Percentiles rank a stretch among this genome's conserved stretches.
phyloP scores from a whole-genome alignment of 2,113 vertebrate species.

The Piprites chloris region DNA sequence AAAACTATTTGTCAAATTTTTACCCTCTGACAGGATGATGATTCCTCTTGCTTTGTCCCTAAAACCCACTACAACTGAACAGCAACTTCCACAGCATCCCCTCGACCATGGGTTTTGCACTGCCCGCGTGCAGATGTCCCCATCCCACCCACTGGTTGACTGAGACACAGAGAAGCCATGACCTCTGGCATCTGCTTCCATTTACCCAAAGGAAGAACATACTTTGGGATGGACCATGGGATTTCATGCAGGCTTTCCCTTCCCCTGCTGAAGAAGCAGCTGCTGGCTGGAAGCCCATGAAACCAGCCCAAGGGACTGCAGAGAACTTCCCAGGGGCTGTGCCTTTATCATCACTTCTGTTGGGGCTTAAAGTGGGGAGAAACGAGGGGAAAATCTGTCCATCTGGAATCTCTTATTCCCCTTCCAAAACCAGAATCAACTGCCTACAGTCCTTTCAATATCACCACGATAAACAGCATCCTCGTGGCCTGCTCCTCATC shows the following conservation, averaged over 20 bases:
- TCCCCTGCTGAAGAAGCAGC: not conserved
- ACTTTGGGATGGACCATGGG: not conserved
- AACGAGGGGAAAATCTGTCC: not conserved
- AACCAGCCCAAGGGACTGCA: not conserved
- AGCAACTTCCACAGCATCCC: not conserved
- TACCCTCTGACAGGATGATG: not conserved
- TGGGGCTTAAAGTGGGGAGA: not conserved
- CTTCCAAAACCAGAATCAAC: not conserved
- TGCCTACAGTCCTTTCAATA: not conserved
- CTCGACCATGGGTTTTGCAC: fast-evolving
- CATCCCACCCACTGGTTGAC: not conserved
- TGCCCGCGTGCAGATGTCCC: fast-evolving
- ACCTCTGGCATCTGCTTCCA: not conserved
- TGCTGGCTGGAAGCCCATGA: not conserved
- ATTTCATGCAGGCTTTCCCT: not conserved
- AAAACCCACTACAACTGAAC: not conserved
- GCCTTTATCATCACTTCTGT: not conserved
- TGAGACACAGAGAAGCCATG: fast-evolving
- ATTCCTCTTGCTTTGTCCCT: not conserved
- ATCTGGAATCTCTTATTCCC: not conserved
- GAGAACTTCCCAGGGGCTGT: not conserved
- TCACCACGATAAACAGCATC: not conserved
- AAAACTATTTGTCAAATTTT: not conserved
- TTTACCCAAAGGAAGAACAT: not conserved
- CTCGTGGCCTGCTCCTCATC: not conserved